Conservation (phyloP, 2,888 invertebrate genomes). For the Thalpophila matura region DNA sequence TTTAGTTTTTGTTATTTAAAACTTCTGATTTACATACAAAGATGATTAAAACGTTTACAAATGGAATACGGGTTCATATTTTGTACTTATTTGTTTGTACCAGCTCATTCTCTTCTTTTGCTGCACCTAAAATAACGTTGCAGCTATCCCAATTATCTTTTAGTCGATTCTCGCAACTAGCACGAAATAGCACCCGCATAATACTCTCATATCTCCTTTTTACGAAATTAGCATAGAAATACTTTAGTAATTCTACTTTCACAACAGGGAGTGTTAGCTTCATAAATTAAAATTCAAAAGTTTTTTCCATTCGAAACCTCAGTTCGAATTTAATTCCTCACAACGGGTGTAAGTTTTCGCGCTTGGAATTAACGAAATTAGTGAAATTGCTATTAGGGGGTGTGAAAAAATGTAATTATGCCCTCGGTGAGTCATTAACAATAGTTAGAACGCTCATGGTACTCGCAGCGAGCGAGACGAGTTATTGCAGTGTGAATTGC, state of each 20-base stretch:
- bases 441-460: constrained; percentile 78
- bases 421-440: constrained; percentile 88
- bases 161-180: constrained; percentile 13
- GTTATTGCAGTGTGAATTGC: constrained; percentile 66
- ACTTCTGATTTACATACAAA: constrained; percentile 30
- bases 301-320: constrained; percentile 45
- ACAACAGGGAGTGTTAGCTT: constrained; percentile 15
- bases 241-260: constrained; percentile 32
- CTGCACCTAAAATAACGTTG: constrained; percentile 1
- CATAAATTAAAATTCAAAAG: constrained; percentile 36
- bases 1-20: constrained; percentile 38
- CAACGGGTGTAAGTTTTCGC: constrained; percentile 60
- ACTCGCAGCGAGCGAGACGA: constrained; percentile 61
- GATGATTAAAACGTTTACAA: constrained; percentile 22
- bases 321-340: constrained; percentile 55
- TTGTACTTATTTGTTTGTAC: constrained; percentile 7
- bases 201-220: constrained; percentile 17
- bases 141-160: constrained; percentile 13
- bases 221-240: constrained; percentile 27
- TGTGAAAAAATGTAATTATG: constrained; percentile 87
- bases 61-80: background rate
- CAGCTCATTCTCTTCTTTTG: background rate
- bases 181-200: constrained; percentile 21
- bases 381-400: constrained; percentile 84
- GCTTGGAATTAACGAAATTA: constrained; percentile 82